phyloP scores from a whole-genome alignment of 2,888 invertebrate species.

The Meteorus colon region DNA sequence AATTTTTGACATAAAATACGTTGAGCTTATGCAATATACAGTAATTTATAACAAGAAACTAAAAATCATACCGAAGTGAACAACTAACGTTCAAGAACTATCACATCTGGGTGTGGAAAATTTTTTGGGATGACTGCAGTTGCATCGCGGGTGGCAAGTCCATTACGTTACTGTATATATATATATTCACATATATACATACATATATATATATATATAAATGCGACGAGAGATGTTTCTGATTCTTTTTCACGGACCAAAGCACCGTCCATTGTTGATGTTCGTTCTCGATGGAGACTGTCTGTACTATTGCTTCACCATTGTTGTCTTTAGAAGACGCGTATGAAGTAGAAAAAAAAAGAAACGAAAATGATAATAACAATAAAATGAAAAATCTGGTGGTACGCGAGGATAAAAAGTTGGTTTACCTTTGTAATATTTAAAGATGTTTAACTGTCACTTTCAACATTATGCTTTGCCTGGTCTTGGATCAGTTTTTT shows the following conservation, averaged over 20 bases:
- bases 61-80: not conserved
- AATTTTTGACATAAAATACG: no score
- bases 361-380: constrained; percentile 12
- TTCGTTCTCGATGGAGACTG: constrained; percentile 48
- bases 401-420: constrained; percentile 27
- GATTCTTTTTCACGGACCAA: constrained; percentile 32
- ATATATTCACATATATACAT: constrained; percentile 17
- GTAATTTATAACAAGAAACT: not conserved
- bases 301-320: constrained; percentile 47
- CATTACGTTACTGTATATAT: constrained; percentile 19
- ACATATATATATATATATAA: not conserved
- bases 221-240: constrained; percentile 29
- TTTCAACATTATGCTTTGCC: not conserved
- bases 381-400: constrained; percentile 19
- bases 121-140: constrained; percentile 52
- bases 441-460: constrained; percentile 1
- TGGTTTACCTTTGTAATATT: constrained; percentile 18
- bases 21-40: not conserved
- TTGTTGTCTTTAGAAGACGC: constrained; percentile 56
- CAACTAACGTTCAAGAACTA: not conserved
- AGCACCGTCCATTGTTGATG: constrained; percentile 52
- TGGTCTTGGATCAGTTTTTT: not conserved
- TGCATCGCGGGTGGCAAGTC: constrained; percentile 61
- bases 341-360: constrained; percentile 42
- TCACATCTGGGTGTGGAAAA: constrained; percentile 25